These are phyloP conservation scores for Fregata magnificens DNA, from an alignment of 2,113 vertebrate genomes.

Conservation along the genomic window DNA sequence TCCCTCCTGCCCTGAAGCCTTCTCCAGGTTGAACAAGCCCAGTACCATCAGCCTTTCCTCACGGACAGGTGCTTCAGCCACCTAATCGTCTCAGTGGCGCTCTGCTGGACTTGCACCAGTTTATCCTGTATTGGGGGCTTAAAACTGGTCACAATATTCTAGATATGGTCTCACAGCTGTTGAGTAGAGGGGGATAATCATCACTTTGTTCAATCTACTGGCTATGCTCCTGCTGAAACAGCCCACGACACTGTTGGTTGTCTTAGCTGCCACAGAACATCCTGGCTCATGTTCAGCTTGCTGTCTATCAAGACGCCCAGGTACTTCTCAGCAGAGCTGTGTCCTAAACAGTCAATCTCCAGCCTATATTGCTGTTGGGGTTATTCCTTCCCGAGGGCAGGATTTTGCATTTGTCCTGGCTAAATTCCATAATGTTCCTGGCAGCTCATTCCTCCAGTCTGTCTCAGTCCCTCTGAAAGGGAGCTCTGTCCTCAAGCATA, in stretches of 20 bases:
- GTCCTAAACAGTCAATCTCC: background rate
- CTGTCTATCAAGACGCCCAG: background rate
- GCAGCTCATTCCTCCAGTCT: background rate
- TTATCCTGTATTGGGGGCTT: background rate
- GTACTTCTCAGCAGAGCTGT: background rate
- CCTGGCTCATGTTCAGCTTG: background rate
- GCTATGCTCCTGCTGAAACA: background rate
- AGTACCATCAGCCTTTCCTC: background rate
- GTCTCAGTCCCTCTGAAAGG: background rate
- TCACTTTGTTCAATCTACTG: background rate
- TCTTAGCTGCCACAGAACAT: background rate
- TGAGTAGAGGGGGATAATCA: background rate
- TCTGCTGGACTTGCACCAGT: background rate
- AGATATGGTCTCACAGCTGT: background rate
- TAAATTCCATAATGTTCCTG: background rate
- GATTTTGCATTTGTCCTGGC: background rate
- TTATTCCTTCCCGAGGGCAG: background rate
- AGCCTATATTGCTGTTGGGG: background rate
- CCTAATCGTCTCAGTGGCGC: background rate
- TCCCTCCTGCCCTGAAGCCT: background rate
- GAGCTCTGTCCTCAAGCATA: background rate
- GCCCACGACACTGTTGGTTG: background rate
- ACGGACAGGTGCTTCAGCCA: background rate
- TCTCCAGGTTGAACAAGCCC: background rate
- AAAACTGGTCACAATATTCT: background rate